A percentile compares a stretch with the other conserved stretches of the same genome.
These are phyloP conservation scores for Brachylomia viminalis DNA, from an alignment of 2,888 invertebrate species.

Conservation along the genomic window DNA sequence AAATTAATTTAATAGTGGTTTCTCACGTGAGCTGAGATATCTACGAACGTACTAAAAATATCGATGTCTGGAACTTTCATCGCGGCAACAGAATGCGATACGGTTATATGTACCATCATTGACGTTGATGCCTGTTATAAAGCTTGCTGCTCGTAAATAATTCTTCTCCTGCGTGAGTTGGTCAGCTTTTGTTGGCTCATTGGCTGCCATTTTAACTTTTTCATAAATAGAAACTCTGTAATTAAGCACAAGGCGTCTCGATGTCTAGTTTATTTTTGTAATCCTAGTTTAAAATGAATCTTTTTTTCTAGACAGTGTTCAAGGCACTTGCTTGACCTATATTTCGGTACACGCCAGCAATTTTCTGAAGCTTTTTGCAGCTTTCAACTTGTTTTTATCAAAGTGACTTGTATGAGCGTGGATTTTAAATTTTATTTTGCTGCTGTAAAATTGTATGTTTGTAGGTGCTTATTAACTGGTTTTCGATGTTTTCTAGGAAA, in stretches of 20 bases:
- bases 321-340: slow-evolving; percentile 78
- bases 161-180: slow-evolving; percentile 73
- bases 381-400: slow-evolving; percentile 39
- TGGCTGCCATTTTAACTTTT: slow-evolving; percentile 60
- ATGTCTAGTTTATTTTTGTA: slow-evolving; percentile 77
- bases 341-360: slow-evolving; percentile 67
- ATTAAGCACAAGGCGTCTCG: slow-evolving; percentile 83
- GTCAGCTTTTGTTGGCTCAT: slow-evolving; percentile 70
- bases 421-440: slow-evolving; percentile 24
- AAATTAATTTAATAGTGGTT: slow-evolving; percentile 71
- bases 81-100: slow-evolving; percentile 75
- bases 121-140: slow-evolving; percentile 76
- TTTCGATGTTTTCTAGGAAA: not conserved
- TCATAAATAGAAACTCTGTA: slow-evolving; percentile 71
- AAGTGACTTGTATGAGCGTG: slow-evolving; percentile 38
- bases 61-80: slow-evolving; percentile 77
- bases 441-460: not conserved
- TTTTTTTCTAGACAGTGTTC: slow-evolving; percentile 75
- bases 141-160: slow-evolving; percentile 73
- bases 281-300: slow-evolving; percentile 72
- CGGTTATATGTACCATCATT: slow-evolving; percentile 72
- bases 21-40: slow-evolving; percentile 75
- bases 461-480: too few species aligned
- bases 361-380: slow-evolving; percentile 53
- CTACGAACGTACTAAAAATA: slow-evolving; percentile 78